Evolutionary conservation across 2,888 invertebrate species (phyloP), one percentile per base, ranked within the genome.

Genomic region (Danaus chrysippus): DNA sequence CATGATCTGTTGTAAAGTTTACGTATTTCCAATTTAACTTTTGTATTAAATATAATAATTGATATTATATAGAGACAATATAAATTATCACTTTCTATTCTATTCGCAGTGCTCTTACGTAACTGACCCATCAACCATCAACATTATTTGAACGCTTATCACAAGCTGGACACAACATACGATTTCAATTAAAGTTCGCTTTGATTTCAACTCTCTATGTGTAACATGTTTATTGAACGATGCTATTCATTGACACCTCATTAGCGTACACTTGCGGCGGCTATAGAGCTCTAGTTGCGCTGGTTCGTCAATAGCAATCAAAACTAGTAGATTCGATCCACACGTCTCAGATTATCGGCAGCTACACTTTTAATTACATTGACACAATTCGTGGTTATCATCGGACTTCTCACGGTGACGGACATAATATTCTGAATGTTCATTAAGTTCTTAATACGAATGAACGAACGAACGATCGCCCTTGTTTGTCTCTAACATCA

Each of bases 321-420:
- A 83, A 86, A 83, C 86, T 83, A 82, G 85, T 82, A 82, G 79
- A 80, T 81, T 79, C 77, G 71, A 70, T 73, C 73, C 71, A 80
- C 83, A 81, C 80, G 83, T 79, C 82, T 73, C 71, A 81, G 78
- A 82, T 88, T 87, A 90, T 91, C 91, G 85, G 83, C 87, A 87
- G 88, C 87, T 75, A 88, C 83, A 86, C 84, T 86, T 91, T 91
- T 91, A 91, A 91, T 91, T 91, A 91, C 88, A 82, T 76, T 87
- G 91, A 90, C 91, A 90, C 91, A 89, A 89, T 87, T 90, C 87
- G 83, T 84, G 79, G 86, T 88, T 91, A 91, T 91, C 91, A 83
- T 78, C 73, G 71, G 80, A 83, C 86, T 89, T 91, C 91, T 91
- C 91, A 91, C 91, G 91, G 86, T 87, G 87, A 83, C 85, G 81